Evolutionary conservation across 2,888 invertebrate species (phyloP).

Genomic region (Drosophila acutilabella): DNA sequence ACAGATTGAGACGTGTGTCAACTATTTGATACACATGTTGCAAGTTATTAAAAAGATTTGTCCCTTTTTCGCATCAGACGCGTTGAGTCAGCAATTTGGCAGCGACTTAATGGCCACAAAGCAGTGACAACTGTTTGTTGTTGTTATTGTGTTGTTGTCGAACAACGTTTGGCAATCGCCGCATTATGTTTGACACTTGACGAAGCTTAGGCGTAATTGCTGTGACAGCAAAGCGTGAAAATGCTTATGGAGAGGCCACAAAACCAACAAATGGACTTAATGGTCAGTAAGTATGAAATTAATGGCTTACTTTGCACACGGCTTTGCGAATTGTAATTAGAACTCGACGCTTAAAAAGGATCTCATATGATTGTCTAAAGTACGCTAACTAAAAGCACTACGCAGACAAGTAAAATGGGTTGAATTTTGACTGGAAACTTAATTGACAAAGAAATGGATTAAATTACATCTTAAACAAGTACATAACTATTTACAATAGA

Average conservation of each 20-base stretch:
- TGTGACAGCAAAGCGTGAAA: constrained; percentile 58
- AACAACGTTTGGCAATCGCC: constrained; percentile 42
- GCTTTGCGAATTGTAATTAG: constrained; percentile 45
- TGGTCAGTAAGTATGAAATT: constrained; percentile 76
- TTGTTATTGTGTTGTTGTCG: constrained; percentile 32
- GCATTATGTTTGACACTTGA: constrained; percentile 77
- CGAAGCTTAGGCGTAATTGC: constrained; percentile 75
- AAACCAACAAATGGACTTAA: constrained; percentile 59
- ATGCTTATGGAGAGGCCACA: not conserved
- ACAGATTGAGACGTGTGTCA: constrained; percentile 48
- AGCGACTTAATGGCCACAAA: constrained; percentile 60
- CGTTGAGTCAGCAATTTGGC: constrained; percentile 65
- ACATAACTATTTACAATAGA: too few species aligned
- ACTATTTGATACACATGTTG: constrained; percentile 78
- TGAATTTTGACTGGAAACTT: too few species aligned
- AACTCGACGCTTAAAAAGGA: constrained; percentile 40
- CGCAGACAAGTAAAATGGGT: too few species aligned
- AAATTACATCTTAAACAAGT: too few species aligned
- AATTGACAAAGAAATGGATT: too few species aligned
- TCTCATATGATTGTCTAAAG: constrained; percentile 27
- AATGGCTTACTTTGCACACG: constrained; percentile 66
- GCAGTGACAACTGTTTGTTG: constrained; percentile 67
- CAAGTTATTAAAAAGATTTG: constrained; percentile 81
- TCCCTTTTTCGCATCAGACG: constrained; percentile 48
- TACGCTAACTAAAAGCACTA: not conserved